Base-by-base conservation (phyloP, 53 echinoderm and acorn worm species). In the Luidia sarsii region DNA sequence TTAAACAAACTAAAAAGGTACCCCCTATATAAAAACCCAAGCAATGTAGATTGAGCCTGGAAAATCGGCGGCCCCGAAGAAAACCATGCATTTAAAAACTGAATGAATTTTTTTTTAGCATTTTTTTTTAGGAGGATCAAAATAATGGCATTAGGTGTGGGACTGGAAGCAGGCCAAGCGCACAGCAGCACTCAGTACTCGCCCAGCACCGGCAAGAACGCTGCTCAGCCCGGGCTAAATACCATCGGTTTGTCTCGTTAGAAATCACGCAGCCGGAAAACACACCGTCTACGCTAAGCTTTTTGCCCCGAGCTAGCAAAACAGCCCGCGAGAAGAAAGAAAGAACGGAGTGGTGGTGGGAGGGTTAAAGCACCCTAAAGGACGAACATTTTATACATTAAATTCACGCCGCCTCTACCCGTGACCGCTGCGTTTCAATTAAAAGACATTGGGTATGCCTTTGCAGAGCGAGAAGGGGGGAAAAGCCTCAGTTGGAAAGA, bases 161-260 rank as follows among this genome's bases (percentile, higher is more conserved):
- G 33, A 45, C 10, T 18, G 27, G 59, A 77, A 77, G 11, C 77
- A 62, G 77, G 61, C 60, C 61, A 77, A 61, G 77, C 62, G 61
- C 7, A 30, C 31, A 48, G 20, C 19, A 16, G 43, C 48, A 37
- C 29, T 16, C 25, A 6, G 41, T 41, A 7, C 41, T 7, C 11
- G 20, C 33, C 65, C 4, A 35, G 15, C 8, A 32, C 11, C 41
- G 41, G 41, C 6, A 11, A 41, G 41, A 41, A 11, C 11, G 6
- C 41, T 11, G 41, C 41, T n/a, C 67, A 8, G 67, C 67, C 67
- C 67, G 24, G 67, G 67, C 67, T 67, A 45, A 67, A 67, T 43
- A 43, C 8, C 43, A 20, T 43, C 16, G 41, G 67, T 23, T 5
- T 39, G 67, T 23, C 67, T 45, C 24, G 67, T 67, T 45, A 43